Percentiles rank a stretch among this genome's conserved stretches.
Evolutionary conservation across 2,888 invertebrate genomes (phyloP).

Genomic region (Melanophora roralis): DNA sequence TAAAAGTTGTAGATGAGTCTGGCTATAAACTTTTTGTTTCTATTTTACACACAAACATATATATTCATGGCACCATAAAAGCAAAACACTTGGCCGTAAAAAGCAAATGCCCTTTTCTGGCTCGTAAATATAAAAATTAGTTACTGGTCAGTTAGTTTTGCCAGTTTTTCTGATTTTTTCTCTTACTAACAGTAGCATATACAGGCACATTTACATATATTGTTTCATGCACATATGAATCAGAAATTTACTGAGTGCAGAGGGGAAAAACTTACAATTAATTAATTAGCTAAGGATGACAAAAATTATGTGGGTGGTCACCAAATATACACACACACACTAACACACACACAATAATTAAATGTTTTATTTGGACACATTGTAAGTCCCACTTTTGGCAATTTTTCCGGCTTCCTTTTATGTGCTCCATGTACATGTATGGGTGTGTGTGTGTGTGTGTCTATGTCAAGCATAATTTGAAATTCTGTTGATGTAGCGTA

Average conservation of each 20-base stretch:
- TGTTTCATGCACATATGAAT: not conserved
- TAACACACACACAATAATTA: constrained; percentile 14
- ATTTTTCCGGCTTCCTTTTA: not conserved
- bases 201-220: not conserved
- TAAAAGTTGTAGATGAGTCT: constrained; percentile 22
- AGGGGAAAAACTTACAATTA: constrained; percentile 69
- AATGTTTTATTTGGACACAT: constrained; percentile 34
- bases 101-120: constrained; percentile 48
- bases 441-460: constrained; percentile 2
- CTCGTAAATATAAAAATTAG: constrained; percentile 74
- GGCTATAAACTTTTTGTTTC: constrained; percentile 26
- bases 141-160: constrained; percentile 71
- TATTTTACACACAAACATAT: not conserved
- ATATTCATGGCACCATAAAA: not conserved
- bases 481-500: constrained; percentile 56
- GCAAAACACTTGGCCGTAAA: constrained; percentile 39
- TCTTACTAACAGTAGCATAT: not conserved
- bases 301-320: constrained; percentile 72
- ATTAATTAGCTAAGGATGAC: constrained; percentile 75
- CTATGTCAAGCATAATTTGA: constrained; percentile 49
- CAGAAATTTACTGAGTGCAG: not conserved
- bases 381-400: constrained; percentile 1
- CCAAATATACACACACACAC: not conserved
- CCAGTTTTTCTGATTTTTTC: constrained; percentile 47
- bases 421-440: not conserved